A percentile compares a stretch with the other conserved stretches of the same genome.
phyloP scores from a whole-genome alignment of 2,888 invertebrate species.

The Drosophila kuntzei region DNA sequence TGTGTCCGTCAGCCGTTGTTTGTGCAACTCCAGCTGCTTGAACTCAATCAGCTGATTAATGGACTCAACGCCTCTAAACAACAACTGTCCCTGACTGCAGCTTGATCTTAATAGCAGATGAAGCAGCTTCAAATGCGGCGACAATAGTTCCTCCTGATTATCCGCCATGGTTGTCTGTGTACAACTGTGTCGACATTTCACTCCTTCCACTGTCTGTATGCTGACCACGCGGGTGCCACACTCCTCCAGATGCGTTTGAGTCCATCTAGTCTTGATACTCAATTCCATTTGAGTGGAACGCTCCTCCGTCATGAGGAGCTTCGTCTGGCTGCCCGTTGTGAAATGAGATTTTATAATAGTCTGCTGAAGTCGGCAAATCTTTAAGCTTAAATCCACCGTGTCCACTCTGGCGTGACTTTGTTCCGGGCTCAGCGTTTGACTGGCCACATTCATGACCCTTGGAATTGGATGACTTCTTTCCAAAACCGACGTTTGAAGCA shows the following conservation, averaged over 20 bases:
- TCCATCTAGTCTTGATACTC: slow-evolving; percentile 1
- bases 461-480: background rate
- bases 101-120: slow-evolving; percentile 30
- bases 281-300: slow-evolving; percentile 38
- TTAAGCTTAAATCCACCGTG: slow-evolving; percentile 36
- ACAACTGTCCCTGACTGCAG: slow-evolving; percentile 23
- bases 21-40: slow-evolving; percentile 20
- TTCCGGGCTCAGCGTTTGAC: slow-evolving; percentile 1
- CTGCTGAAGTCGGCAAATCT: slow-evolving; percentile 42
- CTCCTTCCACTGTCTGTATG: slow-evolving; percentile 27
- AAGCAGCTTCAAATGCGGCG: slow-evolving; percentile 11
- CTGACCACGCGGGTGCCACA: background rate
- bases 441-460: background rate
- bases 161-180: slow-evolving; percentile 39
- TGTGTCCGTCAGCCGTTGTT: background rate
- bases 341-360: slow-evolving; percentile 8
- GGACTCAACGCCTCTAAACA: slow-evolving; percentile 26
- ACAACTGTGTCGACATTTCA: background rate
- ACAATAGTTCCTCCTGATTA: slow-evolving; percentile 11
- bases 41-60: slow-evolving; percentile 48
- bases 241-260: slow-evolving; percentile 16
- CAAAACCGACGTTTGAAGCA: background rate
- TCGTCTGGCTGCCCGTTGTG: slow-evolving; percentile 31
- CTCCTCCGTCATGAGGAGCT: background rate
- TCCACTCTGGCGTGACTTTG: slow-evolving; percentile 20